phyloP scores from a whole-genome alignment of 2,888 invertebrate genomes.

The Gibbula magus region DNA sequence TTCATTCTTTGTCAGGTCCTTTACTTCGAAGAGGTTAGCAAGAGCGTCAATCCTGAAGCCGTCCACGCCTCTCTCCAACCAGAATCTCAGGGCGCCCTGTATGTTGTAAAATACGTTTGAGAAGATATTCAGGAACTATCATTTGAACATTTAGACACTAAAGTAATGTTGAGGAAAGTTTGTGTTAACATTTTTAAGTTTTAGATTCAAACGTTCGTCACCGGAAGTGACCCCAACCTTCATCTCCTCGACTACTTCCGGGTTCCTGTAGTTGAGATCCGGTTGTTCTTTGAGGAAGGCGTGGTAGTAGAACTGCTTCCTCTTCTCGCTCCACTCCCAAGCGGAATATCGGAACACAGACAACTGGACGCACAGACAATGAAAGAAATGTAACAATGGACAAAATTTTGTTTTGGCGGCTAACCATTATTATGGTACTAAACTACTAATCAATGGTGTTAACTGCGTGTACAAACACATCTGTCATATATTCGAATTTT shows the following conservation, averaged over 20 bases:
- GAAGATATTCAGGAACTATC: too few species aligned
- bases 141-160: too few species aligned
- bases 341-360: conserved; percentile 83
- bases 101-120: too few species aligned
- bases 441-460: too few species aligned
- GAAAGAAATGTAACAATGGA: too few species aligned
- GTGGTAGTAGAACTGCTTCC: conserved; percentile 86
- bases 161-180: too few species aligned
- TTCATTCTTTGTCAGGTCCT: conserved; percentile 3
- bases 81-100: conserved; percentile 68
- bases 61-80: conserved; percentile 26
- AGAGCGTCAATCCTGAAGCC: conserved; percentile 24
- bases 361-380: conserved; percentile 42
- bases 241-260: conserved; percentile 66
- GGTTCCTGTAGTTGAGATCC: conserved; percentile 87
- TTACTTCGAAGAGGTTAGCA: neutral
- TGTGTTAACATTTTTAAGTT: too few species aligned
- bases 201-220: too few species aligned
- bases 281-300: conserved; percentile 83
- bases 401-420: too few species aligned
- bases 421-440: too few species aligned
- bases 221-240: conserved; percentile 32
- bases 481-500: too few species aligned
- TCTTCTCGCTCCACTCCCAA: conserved; percentile 82
- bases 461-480: too few species aligned